These are phyloP conservation scores for Chauna torquata DNA, from an alignment of 2,113 vertebrate species.

Conservation along the genomic window DNA sequence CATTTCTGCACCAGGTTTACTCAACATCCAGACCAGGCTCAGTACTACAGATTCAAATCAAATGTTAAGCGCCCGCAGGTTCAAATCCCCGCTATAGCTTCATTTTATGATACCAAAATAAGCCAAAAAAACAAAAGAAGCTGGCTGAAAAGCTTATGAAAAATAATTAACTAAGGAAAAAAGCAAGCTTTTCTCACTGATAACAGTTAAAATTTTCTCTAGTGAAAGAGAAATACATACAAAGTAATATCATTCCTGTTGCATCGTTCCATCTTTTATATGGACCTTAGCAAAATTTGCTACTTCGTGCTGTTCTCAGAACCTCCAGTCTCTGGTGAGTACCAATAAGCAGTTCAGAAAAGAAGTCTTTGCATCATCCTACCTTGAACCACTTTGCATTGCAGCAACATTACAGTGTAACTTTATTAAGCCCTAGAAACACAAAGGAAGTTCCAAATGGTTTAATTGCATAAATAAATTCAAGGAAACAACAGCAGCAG, in stretches of 20 bases:
- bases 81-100: neutral
- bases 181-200: neutral
- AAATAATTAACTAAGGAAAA: neutral
- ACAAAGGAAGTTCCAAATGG: neutral
- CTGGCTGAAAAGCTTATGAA: neutral
- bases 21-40: neutral
- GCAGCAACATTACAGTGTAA: neutral
- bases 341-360: neutral
- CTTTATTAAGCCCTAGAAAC: neutral
- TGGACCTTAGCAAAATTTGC: rapidly evolving
- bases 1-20: neutral
- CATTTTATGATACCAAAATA: neutral
- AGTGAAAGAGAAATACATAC: neutral
- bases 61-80: rapidly evolving
- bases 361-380: rapidly evolving
- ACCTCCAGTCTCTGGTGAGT: neutral
- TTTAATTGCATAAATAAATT: neutral
- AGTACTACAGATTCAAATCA: neutral
- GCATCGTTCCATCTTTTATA: neutral
- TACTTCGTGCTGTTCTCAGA: rapidly evolving
- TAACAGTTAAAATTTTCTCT: neutral
- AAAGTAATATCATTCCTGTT: rapidly evolving
- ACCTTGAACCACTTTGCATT: neutral
- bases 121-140: neutral
- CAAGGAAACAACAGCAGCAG: neutral